A percentile compares a stretch with the other conserved stretches of the same genome.
Conservation (phyloP, 2,113 vertebrate genomes). For the Genyomyrus donnyi region DNA sequence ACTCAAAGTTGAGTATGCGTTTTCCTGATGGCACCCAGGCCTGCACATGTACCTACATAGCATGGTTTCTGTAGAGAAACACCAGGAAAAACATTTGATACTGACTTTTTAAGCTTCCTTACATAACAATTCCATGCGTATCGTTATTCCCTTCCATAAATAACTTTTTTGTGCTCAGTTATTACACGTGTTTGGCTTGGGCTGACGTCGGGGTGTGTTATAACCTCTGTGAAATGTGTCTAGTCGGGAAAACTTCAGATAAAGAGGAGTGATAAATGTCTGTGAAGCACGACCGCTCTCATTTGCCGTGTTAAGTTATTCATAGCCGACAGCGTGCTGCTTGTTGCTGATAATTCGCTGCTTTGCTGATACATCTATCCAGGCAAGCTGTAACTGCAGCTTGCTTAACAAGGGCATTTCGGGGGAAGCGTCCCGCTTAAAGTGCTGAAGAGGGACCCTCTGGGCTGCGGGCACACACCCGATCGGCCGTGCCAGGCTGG, state of each 20-base stretch:
- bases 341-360: neutral
- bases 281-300: neutral
- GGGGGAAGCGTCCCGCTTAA: neutral
- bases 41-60: neutral
- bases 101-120: neutral
- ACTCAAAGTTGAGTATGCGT: neutral
- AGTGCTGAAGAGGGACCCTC: neutral
- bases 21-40: neutral
- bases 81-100: neutral
- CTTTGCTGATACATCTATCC: neutral
- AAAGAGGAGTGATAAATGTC: neutral
- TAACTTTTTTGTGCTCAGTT: neutral
- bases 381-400: neutral
- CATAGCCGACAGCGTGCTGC: neutral
- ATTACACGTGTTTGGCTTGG: neutral
- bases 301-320: neutral
- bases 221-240: neutral
- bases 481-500: neutral
- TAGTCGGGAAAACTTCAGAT: neutral
- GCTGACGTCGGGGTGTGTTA: neutral
- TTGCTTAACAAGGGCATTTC: neutral
- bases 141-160: neutral
- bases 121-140: neutral
- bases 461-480: neutral
- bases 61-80: neutral